Base-by-base conservation (phyloP, 1,140 invertebrate genomes). In the Drosophila funebris region DNA sequence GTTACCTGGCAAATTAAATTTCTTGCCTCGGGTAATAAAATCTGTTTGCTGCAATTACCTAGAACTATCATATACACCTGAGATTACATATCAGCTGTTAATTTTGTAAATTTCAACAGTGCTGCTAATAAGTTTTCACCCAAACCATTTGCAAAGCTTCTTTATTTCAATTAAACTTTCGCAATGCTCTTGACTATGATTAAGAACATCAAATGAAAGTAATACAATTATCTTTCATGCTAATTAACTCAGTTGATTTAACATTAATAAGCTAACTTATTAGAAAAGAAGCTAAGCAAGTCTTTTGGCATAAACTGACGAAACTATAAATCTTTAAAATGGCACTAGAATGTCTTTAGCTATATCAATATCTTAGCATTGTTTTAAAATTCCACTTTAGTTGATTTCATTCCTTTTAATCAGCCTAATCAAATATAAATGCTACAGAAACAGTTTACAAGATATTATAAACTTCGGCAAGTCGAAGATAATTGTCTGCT, bases 21-120 rank as follows among this genome's bases (percentile, higher is more conserved):
- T 50, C 31, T 27, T 39, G 61, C 61, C 61, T 53, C 16, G 14
- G 37, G 61, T 29, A 27, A 20, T 39, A 41, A 63, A 63, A 63
- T 63, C 48, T 63, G 44, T 61, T 61, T 61, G 44, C 43, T 37
- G 58, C 58, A 61, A 61, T 61, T 61, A 61, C 16, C 50, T 31
- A 57, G 8, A 57, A 57, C 54, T 41, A 22, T 41, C 6, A 57
- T 37, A 39, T 24, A 39, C 53, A 39, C 53, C 46, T 14, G 20
- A 50, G 8, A 39, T 39, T 22, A 52, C 48, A 48, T 9, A 29
- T 14, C 13, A 29, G 46, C 24, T 11, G 18, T 54, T 22, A 54
- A 37, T 37, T 52, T 52, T 31, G 48, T 33, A 20, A 52, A 33
- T 33, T 52, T 52, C n/a, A 52, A 52, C 48, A 52, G 14, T 52